These are phyloP conservation scores for Tipula confusa DNA, from an alignment of 2,888 invertebrate genomes.

Conservation along the genomic window DNA sequence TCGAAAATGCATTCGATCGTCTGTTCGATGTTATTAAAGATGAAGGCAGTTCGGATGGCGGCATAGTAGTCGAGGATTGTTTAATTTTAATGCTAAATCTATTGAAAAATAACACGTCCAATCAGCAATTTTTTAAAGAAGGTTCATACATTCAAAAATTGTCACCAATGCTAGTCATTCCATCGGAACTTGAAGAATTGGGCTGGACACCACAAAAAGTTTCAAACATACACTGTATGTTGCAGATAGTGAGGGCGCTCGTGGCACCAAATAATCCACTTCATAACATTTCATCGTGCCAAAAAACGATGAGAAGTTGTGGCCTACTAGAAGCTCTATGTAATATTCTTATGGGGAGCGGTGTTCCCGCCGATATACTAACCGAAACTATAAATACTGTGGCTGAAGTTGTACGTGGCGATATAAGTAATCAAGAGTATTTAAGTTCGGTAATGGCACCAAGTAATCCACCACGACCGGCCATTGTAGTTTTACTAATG, in stretches of 20 bases:
- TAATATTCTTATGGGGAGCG: conserved; percentile 89
- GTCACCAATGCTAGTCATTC: conserved; percentile 79
- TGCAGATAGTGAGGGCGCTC: conserved; percentile 83
- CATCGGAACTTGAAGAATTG: conserved; percentile 64
- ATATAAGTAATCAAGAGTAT: conserved; percentile 84
- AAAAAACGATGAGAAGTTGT: conserved; percentile 81
- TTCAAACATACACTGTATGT: conserved; percentile 87
- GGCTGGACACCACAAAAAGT: conserved; percentile 93
- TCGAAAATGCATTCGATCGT: conserved; percentile 96
- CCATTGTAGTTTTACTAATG: conserved; percentile 90
- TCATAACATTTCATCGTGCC: conserved; percentile 76
- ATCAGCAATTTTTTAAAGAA: conserved; percentile 98
- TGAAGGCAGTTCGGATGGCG: conserved; percentile 91
- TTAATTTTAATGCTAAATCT: conserved; percentile 87
- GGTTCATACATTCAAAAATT: conserved; percentile 91
- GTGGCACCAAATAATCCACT: conserved; percentile 92
- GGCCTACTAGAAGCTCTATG: conserved; percentile 79
- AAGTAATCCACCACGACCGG: conserved; percentile 87
- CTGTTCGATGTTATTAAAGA: conserved; percentile 87
- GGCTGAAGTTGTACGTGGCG: conserved; percentile 85
- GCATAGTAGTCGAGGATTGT: conserved; percentile 98
- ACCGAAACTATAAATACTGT: conserved; percentile 95
- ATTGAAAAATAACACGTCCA: conserved; percentile 90
- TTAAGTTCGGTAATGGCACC: conserved; percentile 88
- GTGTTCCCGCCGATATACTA: conserved; percentile 92